Base-by-base conservation (phyloP, 2,113 vertebrate species). In the Lampris incognitus region DNA sequence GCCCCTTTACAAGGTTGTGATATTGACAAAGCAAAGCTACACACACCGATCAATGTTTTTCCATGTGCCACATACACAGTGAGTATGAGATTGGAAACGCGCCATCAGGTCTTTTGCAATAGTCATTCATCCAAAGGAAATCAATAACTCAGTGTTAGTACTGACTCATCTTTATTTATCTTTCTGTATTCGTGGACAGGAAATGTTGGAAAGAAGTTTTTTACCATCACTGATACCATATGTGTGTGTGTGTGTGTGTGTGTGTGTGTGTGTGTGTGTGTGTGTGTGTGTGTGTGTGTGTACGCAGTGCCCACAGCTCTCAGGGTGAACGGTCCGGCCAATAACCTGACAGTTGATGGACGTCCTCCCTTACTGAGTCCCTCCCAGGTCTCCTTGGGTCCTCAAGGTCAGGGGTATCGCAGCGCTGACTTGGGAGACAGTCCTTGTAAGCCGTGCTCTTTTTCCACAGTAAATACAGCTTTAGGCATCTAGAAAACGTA, bases 371-470 rank as follows among this genome's bases (percentile, higher is more conserved):
- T 94, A 5, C 86, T 96, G 72, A 96, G 93, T 89, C 94, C 97
- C 46, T 87, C 95, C 13, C 93, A 90, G 56, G 81, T 93, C 6
- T 89, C 95, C 64, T 90, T 96, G 50, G 74, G 93, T 37, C 90
- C 92, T 82, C 96, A 94, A 51, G 88, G 89, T 83, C 94, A 94
- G 67, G 93, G 93, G 58, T 96, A 94, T 87, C 90, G 94, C 70
- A 75, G 94, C 71, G 74, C 94, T 72, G 96, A 97, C 69, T 93
- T 95, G 91, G 97, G 94, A 95, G 95, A 92, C 80, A 94, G 90
- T 76, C 91, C 94, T 24, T 83, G 94, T 94, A 74, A 81, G 88
- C 2, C 2, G 36, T 39, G n/a, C 54, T 41, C 44, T n/a, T 60
- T 5, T 48, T 1, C 3, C 24, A 4, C 2, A 51, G 0, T 10